Evolutionary conservation across 2,113 vertebrate species (phyloP).

Genomic region (Coturnix japonica): DNA sequence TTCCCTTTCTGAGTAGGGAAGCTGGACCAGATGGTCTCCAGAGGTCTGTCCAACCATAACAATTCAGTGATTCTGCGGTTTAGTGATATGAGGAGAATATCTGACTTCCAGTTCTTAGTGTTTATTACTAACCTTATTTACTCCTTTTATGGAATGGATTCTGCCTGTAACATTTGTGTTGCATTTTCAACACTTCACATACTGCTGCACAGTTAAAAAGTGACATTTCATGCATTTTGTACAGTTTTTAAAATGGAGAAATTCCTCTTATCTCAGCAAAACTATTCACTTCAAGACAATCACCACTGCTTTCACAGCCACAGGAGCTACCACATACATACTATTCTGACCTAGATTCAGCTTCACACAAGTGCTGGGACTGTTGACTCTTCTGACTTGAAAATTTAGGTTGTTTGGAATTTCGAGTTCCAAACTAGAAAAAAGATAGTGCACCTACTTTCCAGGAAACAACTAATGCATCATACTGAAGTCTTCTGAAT

Average conservation of each 20-base stretch:
- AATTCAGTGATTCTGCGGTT: background rate
- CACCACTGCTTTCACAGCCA: background rate
- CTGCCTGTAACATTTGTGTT: background rate
- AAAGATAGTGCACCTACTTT: background rate
- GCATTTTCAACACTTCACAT: background rate
- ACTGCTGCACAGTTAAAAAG: background rate
- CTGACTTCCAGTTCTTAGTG: background rate
- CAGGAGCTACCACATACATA: rapidly evolving
- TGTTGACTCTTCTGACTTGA: background rate
- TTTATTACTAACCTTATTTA: background rate
- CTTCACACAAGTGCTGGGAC: background rate
- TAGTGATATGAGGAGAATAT: background rate
- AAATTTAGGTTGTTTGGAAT: background rate
- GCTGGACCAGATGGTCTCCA: background rate
- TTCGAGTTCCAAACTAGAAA: background rate
- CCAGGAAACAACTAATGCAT: background rate
- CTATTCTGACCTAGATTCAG: background rate
- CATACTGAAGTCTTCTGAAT: background rate
- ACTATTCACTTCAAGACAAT: background rate
- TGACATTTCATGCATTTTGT: background rate
- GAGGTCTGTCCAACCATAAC: background rate
- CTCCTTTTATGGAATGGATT: background rate
- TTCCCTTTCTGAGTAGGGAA: rapidly evolving
- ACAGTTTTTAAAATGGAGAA: background rate
- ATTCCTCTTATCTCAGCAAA: background rate